Conservation (phyloP, 2,113 vertebrate genomes). For the Tychaedon coryphoeus region DNA sequence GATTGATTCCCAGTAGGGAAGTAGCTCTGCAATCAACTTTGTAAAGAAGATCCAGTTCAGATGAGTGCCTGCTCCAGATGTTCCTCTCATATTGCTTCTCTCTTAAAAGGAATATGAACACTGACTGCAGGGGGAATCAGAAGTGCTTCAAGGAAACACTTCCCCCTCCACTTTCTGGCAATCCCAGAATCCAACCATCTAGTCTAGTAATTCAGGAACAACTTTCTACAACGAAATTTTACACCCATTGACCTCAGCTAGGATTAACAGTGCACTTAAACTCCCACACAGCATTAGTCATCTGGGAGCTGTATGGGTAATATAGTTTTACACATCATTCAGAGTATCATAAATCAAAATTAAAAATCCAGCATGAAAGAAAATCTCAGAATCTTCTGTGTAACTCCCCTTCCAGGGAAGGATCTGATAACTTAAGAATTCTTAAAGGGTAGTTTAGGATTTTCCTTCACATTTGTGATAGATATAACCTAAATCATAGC, state of each 20-base stretch:
- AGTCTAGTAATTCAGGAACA: neutral
- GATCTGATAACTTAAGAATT: neutral
- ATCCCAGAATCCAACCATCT: neutral
- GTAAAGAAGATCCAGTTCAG: neutral
- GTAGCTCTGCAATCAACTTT: neutral
- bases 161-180: neutral
- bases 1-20: neutral
- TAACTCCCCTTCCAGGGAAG: neutral
- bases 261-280: neutral
- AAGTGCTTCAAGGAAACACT: neutral
- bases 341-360: neutral
- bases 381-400: neutral
- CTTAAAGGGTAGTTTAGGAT: neutral
- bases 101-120: neutral
- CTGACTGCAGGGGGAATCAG: neutral
- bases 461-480: neutral
- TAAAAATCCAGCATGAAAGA: neutral
- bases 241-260: neutral
- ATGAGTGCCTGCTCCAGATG: neutral
- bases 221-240: neutral
- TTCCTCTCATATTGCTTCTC: rapidly evolving
- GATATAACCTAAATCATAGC: neutral
- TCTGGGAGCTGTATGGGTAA: neutral
- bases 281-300: neutral
- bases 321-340: neutral